Evolutionary conservation across 2,797 vertebrate species (phyloP).

Genomic region (Alauda arvensis): DNA sequence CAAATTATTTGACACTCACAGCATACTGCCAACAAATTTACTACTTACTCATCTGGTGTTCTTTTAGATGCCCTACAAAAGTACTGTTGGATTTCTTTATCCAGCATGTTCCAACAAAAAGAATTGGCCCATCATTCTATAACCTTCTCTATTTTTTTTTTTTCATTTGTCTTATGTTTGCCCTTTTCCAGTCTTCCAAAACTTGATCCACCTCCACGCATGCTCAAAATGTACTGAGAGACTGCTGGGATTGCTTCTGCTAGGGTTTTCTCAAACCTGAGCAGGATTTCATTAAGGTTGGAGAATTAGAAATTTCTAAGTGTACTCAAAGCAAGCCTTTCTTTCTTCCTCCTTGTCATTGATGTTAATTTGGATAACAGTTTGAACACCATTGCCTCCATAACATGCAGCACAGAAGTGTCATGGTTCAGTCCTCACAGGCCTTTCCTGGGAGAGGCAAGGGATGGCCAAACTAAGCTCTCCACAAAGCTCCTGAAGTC

Average conservation of each 20-base stretch:
- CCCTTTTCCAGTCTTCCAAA: neutral
- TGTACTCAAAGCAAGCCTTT: neutral
- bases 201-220: neutral
- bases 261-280: neutral
- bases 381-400: neutral
- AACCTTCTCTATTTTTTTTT: neutral
- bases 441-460: neutral
- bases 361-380: neutral
- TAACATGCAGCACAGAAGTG: neutral
- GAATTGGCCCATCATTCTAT: neutral
- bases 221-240: neutral
- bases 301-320: neutral
- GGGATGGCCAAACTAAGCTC: neutral
- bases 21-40: neutral
- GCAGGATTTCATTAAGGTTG: neutral
- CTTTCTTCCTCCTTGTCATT: neutral
- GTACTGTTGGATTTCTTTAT: neutral
- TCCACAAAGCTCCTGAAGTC: neutral
- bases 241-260: neutral
- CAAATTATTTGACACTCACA: conserved; percentile 42
- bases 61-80: neutral
- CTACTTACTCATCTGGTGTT: conserved; percentile 9
- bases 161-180: neutral
- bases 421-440: neutral
- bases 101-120: neutral